Percentiles rank a stretch among this genome's conserved stretches.
Conservation (phyloP, 2,113 vertebrate genomes). For the Percina caprodes region DNA sequence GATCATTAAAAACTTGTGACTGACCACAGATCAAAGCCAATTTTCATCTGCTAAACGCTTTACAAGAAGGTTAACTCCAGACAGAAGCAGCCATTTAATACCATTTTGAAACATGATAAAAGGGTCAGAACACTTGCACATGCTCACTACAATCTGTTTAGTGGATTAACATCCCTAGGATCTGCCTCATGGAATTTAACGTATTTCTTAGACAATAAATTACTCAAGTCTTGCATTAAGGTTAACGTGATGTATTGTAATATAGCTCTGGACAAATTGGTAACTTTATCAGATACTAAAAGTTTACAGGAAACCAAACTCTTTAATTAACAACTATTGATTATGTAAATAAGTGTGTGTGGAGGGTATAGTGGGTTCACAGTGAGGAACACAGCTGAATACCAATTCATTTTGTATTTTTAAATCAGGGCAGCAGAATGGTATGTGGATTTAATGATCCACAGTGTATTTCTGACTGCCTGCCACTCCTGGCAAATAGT, state of each 20-base stretch:
- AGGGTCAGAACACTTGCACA: neutral
- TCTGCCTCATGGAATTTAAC: neutral
- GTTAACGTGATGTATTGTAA: constrained; percentile 24
- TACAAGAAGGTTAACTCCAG: constrained; percentile 4
- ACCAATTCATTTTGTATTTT: constrained; percentile 39
- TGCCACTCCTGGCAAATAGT: constrained; percentile 50
- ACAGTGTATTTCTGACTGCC: constrained; percentile 40
- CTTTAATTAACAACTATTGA: constrained; percentile 62
- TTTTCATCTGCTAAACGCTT: constrained; percentile 16
- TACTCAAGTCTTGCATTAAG: neutral
- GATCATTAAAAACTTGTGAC: neutral
- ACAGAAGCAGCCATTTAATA: constrained; percentile 7
- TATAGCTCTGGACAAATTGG: constrained; percentile 1
- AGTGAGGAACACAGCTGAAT: constrained; percentile 26
- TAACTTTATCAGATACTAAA: neutral
- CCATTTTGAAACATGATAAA: constrained; percentile 5
- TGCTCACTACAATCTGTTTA: neutral
- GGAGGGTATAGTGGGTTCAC: constrained; percentile 17
- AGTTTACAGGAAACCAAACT: constrained; percentile 42
- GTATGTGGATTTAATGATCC: constrained; percentile 50
- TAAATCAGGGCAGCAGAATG: constrained; percentile 24
- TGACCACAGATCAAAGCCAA: constrained; percentile 10
- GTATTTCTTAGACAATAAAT: constrained; percentile 15
- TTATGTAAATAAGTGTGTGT: constrained; percentile 58
- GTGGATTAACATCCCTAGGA: neutral